Evolutionary conservation across 2,888 invertebrate species (phyloP), one percentile per base, ranked within the genome.

Genomic region (Lissocephala sabroskyi): DNA sequence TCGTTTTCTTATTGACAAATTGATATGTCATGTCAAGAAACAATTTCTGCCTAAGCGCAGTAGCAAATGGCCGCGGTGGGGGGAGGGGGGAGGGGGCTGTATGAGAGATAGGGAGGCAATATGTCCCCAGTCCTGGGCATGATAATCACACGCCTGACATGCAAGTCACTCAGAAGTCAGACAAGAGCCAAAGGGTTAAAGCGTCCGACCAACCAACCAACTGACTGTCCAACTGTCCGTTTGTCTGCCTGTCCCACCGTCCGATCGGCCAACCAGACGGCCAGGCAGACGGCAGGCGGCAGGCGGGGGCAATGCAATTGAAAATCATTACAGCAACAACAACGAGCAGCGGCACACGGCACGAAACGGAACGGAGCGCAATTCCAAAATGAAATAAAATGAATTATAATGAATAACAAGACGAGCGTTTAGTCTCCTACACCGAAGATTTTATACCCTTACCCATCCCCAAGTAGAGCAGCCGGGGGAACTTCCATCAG

Each of bases 21-120:
- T 81, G 79, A 80, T 77, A 79, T 83, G 77, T 80, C 83, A 82
- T 83, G 84, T 81, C 77, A 79, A 80, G 80, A 83, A 84, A 82
- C 82, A 83, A 84, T 83, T 84, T 83, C 57, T 57, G 65, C 52
- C 62, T 41, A 44, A 62, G 58, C 73, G 62, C 54, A 67, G 62
- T n/a, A n/a, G n/a, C n/a, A n/a, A n/a, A n/a, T n/a, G n/a, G n/a
- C n/a, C n/a, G n/a, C n/a, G n/a, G n/a, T n/a, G n/a, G n/a, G n/a
- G n/a, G n/a, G n/a, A n/a, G n/a, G n/a, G n/a, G n/a, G n/a, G n/a
- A n/a, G n/a, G n/a, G n/a, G n/a, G n/a, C n/a, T n/a, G n/a, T n/a
- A n/a, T 1, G 16, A 37, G 37, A 19, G 37, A 16, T 7, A 32
- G 18, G 11, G 19, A 37, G 26, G 13, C 61, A 67, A 48, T 48